Evolutionary conservation across 1,140 invertebrate species (phyloP).

Genomic region (Drosophila eugracilis): DNA sequence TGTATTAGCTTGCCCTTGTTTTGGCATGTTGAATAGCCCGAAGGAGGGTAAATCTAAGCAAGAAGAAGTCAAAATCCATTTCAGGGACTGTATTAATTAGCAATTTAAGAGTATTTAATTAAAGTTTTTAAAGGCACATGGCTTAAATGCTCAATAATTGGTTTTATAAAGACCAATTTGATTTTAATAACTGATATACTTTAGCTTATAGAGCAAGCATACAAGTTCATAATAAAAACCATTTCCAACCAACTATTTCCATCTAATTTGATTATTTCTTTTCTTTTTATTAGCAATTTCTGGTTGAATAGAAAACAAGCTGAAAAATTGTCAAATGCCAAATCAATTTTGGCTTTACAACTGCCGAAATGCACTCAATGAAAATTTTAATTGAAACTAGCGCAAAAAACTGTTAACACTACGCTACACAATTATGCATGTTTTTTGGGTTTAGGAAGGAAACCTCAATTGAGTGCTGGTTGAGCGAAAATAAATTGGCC

Average conservation of each 20-base stretch:
- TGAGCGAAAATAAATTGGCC: slow-evolving; percentile 39
- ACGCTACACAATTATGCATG: slow-evolving; percentile 12
- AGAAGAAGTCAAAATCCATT: not conserved
- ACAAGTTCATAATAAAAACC: not conserved
- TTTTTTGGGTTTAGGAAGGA: slow-evolving; percentile 12
- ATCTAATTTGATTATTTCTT: slow-evolving; percentile 4
- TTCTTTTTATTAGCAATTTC: slow-evolving; percentile 18
- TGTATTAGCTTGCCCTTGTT: slow-evolving; percentile 16
- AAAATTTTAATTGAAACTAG: slow-evolving; percentile 47
- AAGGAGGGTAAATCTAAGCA: not conserved
- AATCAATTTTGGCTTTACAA: slow-evolving; percentile 54
- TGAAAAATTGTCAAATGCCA: slow-evolving; percentile 15
- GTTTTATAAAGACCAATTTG: too few species aligned
- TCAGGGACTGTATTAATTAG: not conserved
- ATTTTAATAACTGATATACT: too few species aligned
- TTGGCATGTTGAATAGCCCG: not conserved
- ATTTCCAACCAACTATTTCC: not conserved
- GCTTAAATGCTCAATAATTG: too few species aligned
- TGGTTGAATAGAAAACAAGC: slow-evolving; percentile 16
- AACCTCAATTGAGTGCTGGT: slow-evolving; percentile 53
- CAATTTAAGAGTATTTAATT: not conserved
- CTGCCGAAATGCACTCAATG: slow-evolving; percentile 42
- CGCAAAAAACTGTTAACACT: slow-evolving; percentile 18
- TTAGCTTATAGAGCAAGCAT: not conserved
- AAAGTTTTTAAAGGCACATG: not conserved